Base-by-base conservation (phyloP, 2,797 vertebrate genomes). In the Clarias pachynema region DNA sequence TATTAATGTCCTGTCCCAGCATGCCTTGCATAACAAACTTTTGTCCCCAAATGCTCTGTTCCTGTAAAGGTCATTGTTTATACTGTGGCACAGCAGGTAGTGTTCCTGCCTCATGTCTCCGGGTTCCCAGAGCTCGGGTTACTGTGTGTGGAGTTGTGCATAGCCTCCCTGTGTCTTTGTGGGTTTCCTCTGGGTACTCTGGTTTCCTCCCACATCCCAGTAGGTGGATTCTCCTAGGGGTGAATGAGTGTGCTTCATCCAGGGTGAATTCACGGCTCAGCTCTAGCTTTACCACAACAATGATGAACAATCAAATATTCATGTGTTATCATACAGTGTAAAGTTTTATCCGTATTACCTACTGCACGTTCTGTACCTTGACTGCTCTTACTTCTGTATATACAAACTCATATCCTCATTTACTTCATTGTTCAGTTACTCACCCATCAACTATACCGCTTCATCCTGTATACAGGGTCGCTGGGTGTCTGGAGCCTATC, bases 161-260 rank as follows among this genome's bases (percentile, higher is more conserved):
- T 49, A 18, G 26, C 29, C 37, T 80, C 37, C 16, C 1, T 66
- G 78, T 65, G 29, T 79, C 62, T 29, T 22, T 80, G 62, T 79
- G 34, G 77, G 57, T 44, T 80, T 66, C 78, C 60, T 65, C 22
- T 62, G 62, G 79, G 79, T 80, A 49, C 40, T 80, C 79, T 80
- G 62, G 79, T 80, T 49, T 80, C 79, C 26, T 66, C 79, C 40
- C 40, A 80, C 37, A 29, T 49, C n/a, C 15, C 37, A 63, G 12
- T 40, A 62, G 7, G 14, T 79, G 6, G 5, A 79, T 18, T 18
- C 22, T 24, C 31, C 34, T 22, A 22, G 53, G 18, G 31, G 53
- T 77, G 53, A 75, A 75, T 57, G 73, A 77, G 4, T 77, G 73
- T 31, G 9, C 29, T 60, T 24, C 56, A 24, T 24, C 10, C 72